A percentile compares a stretch with the other conserved stretches of the same genome.
Evolutionary conservation across 2,888 invertebrate species (phyloP).

Genomic region (Aphidius colemani): DNA sequence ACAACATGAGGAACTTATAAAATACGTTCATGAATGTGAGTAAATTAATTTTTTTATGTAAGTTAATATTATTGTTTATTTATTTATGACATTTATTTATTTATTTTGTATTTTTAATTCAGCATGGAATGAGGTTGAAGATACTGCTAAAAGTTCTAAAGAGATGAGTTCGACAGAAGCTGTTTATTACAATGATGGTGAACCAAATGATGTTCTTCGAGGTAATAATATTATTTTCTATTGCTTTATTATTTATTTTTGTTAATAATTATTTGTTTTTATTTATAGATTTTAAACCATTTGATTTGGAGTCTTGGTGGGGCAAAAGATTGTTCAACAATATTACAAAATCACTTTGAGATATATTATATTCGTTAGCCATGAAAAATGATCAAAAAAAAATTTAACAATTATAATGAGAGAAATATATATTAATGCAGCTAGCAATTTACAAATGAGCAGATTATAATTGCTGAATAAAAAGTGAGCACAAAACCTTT

Average conservation of each 20-base stretch:
- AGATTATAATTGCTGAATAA: not conserved
- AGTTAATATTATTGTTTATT: slow-evolving; percentile 7
- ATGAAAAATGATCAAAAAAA: slow-evolving; percentile 1
- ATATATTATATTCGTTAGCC: not conserved
- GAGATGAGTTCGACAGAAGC: slow-evolving; percentile 54
- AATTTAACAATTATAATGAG: slow-evolving; percentile 4
- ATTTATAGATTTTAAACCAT: slow-evolving; percentile 79
- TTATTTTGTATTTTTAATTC: slow-evolving; percentile 38
- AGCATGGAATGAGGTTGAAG: slow-evolving; percentile 73
- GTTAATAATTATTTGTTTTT: not conserved
- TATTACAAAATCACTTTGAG: slow-evolving; percentile 75
- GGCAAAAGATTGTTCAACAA: slow-evolving; percentile 83
- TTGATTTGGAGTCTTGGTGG: slow-evolving; percentile 91
- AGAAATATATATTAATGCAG: not conserved
- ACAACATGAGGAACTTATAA: slow-evolving; percentile 85
- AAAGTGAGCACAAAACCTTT: not conserved
- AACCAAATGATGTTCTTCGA: slow-evolving; percentile 71
- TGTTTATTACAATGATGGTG: slow-evolving; percentile 75
- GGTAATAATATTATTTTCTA: no score
- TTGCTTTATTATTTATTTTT: no score
- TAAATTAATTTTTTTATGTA: slow-evolving; percentile 49
- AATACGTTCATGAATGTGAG: slow-evolving; percentile 84
- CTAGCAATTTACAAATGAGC: not conserved
- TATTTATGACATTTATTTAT: not conserved
- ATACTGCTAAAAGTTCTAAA: slow-evolving; percentile 55